Evolutionary conservation across 2,888 invertebrate species (phyloP), one percentile per base, ranked within the genome.

Genomic region (Drosophila emarginata): DNA sequence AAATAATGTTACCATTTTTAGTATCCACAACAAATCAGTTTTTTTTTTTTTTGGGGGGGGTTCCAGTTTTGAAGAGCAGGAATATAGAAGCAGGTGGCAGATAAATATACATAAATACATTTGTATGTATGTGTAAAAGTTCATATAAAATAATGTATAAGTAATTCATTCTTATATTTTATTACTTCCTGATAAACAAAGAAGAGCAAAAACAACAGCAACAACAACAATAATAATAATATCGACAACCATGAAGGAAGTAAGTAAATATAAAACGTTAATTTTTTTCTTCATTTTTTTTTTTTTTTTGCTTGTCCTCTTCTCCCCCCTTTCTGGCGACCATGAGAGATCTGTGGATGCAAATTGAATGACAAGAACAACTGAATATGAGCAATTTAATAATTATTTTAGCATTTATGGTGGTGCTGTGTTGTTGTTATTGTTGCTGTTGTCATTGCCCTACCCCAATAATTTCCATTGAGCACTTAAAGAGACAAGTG

Each of bases 401-500:
- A 45, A 45, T 45, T 45, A 14, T 45, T 18, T 18, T 9, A 14
- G 18, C 45, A 11, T 45, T 45, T 15, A 15, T 45, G 18, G 12
- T 21, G 45, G 18, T 45, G 45, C 45, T 18, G 4, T 21, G 18
- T 40, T 40, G 37, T n/a, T 40, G 40, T 15, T 40, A 4, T 12
- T 39, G 21, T 32, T 32, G 14, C 12, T 39, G 21, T 50, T 51
- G 28, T 15, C 50, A 37, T 18, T 69, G 76, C 66, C 80, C 85
- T 80, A 80, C 82, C 82, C 85, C 85, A 80, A 80, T 67, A 79
- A 58, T 65, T 75, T 74, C 57, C 68, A 70, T 62, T 60, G 75
- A n/a, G n/a, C n/a, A n/a, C n/a, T n/a, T 67, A 23, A 4, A 28
- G 28, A 2, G 11, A 14, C 40, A 21, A 21, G 18, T n/a, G 11